Conservation (phyloP, 2,113 vertebrate genomes). For the Agapornis roseicollis region DNA sequence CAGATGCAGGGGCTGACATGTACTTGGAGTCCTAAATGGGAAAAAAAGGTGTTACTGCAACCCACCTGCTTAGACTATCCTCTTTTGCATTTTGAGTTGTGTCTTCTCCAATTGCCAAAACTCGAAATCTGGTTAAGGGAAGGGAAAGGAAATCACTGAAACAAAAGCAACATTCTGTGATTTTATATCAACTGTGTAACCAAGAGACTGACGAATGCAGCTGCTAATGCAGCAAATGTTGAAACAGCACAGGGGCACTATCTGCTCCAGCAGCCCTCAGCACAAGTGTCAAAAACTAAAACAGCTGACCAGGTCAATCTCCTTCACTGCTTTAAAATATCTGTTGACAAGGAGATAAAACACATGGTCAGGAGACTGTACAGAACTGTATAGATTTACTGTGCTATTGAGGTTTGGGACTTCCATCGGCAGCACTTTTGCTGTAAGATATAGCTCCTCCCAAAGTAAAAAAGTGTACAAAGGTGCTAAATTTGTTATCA, state of each 20-base stretch:
- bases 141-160: neutral
- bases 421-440: neutral
- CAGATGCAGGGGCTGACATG: neutral
- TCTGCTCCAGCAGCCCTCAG: neutral
- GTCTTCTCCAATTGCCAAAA: constrained; percentile 82
- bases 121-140: constrained; percentile 79
- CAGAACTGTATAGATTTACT: neutral
- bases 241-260: neutral
- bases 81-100: constrained; percentile 53
- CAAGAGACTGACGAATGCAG: neutral
- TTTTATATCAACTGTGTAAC: neutral
- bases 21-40: neutral
- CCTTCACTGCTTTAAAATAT: neutral
- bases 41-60: neutral
- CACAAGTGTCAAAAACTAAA: neutral
- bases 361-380: neutral
- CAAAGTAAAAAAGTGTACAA: neutral
- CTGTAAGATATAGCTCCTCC: neutral
- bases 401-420: neutral
- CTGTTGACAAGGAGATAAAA: neutral
- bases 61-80: constrained; percentile 73
- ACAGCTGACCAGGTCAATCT: neutral
- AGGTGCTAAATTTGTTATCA: neutral
- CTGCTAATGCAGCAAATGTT: neutral
- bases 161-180: neutral